Evolutionary conservation across 2,113 vertebrate genomes (phyloP).

Genomic region (Lethenteron camtschaticum): DNA sequence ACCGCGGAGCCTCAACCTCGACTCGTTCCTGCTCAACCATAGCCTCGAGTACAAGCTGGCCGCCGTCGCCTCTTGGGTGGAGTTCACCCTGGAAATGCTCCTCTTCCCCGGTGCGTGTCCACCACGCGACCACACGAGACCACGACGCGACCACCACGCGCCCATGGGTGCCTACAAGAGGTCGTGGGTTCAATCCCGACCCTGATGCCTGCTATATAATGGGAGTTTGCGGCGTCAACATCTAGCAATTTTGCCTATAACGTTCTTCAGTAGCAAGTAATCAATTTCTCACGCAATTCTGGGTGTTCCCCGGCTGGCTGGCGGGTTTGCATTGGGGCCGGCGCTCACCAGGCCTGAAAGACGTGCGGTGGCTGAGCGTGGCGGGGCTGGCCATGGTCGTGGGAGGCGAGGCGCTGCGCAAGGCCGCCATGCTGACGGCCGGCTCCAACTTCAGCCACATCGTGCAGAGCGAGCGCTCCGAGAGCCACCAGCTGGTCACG

Average conservation of each 20-base stretch:
- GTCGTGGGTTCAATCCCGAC: too few species aligned
- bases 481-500: constrained; percentile 70
- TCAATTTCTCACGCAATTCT: too few species aligned
- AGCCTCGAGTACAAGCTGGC: constrained; percentile 79
- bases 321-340: too few species aligned
- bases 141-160: too few species aligned
- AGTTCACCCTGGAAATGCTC: constrained; percentile 71
- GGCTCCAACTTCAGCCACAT: constrained; percentile 98
- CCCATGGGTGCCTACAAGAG: too few species aligned
- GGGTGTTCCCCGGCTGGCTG: too few species aligned
- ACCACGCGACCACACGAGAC: too few species aligned
- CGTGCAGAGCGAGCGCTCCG: constrained; percentile 87
- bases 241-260: too few species aligned
- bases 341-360: constrained; percentile 48
- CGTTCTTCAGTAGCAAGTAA: too few species aligned
- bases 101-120: constrained; percentile 49
- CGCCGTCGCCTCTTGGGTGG: constrained; percentile 73
- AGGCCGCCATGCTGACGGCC: constrained; percentile 77
- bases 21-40: constrained; percentile 92
- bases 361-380: constrained; percentile 56
- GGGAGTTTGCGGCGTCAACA: too few species aligned
- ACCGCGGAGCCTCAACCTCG: constrained; percentile 68
- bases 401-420: constrained; percentile 64
- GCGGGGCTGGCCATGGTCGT: constrained; percentile 68
- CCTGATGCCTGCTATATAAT: too few species aligned